Evolutionary conservation across 2,797 vertebrate species (phyloP).

Genomic region (Mastacembelus armatus): DNA sequence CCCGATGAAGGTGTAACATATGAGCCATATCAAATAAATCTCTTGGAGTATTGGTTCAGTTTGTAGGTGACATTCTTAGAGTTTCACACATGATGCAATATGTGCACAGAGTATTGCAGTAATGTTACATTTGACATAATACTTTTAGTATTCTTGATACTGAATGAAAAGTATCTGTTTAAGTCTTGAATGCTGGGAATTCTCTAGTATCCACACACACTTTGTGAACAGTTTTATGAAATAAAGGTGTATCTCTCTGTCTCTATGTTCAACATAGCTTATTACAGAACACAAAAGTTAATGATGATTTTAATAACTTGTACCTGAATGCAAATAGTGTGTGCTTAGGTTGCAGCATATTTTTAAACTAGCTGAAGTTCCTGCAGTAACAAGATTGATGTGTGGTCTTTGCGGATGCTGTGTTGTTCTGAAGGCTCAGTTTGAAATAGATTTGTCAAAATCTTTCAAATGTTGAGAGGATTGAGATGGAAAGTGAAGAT

Average conservation of each 20-base stretch:
- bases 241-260: no score
- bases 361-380: slow-evolving; percentile 28
- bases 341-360: slow-evolving; percentile 23
- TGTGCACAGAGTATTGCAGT: neutral
- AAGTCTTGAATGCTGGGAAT: slow-evolving; percentile 4
- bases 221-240: no score
- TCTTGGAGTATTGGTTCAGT: neutral
- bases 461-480: slow-evolving; percentile 35
- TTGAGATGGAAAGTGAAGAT: slow-evolving; percentile 43
- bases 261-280: no score
- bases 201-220: slow-evolving; percentile 7
- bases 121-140: neutral
- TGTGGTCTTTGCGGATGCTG: slow-evolving; percentile 21
- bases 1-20: slow-evolving; percentile 4
- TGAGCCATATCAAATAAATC: neutral
- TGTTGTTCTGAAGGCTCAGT: slow-evolving; percentile 34
- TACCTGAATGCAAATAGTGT: neutral
- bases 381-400: slow-evolving; percentile 50
- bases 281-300: no score
- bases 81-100: neutral
- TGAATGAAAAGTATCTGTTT: slow-evolving; percentile 6
- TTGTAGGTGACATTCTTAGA: neutral
- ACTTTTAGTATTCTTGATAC: neutral
- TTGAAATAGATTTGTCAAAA: slow-evolving; percentile 42
- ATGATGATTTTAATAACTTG: slow-evolving; percentile 24